These are phyloP conservation scores for Nesoenas mayeri DNA, from an alignment of 2,113 vertebrate genomes.

Conservation along the genomic window DNA sequence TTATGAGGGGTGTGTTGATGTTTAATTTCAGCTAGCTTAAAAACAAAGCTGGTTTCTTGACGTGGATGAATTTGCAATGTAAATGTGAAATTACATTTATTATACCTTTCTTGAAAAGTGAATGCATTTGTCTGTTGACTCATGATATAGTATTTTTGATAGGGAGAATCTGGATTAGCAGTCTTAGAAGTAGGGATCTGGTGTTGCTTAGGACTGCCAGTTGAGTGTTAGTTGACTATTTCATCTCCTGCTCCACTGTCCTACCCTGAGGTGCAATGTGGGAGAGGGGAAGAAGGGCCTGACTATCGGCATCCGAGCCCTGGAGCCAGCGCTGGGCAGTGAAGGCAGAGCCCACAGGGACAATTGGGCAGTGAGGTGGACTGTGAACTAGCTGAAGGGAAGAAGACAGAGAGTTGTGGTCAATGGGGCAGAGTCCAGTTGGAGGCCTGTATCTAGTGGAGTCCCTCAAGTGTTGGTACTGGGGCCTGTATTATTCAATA, in stretches of 20 bases:
- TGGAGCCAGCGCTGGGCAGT: not conserved
- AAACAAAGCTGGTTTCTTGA: not conserved
- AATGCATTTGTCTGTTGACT: not conserved
- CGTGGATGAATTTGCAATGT: not conserved
- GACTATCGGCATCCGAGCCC: not conserved
- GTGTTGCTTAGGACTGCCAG: not conserved
- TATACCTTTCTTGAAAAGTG: not conserved
- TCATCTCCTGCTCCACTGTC: not conserved
- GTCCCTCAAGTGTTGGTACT: too few relatives aligned
- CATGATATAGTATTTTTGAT: not conserved
- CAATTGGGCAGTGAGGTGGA: too few relatives aligned
- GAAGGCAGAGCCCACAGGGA: not conserved
- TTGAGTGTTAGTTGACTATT: not conserved
- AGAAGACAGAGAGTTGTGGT: too few relatives aligned
- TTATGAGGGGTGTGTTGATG: not conserved
- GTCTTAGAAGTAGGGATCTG: not conserved
- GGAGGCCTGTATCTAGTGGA: too few relatives aligned
- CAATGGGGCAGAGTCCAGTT: too few relatives aligned
- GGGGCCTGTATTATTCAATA: too few relatives aligned
- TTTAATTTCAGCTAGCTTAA: not conserved
- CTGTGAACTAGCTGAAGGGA: too few relatives aligned
- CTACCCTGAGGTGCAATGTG: not conserved
- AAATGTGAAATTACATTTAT: not conserved
- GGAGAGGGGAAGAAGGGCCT: not conserved
- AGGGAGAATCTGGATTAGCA: not conserved